A percentile compares a stretch with the other conserved stretches of the same genome.
phyloP scores from a whole-genome alignment of 1,140 invertebrate genomes.

The Trypoxylus dichotomus region DNA sequence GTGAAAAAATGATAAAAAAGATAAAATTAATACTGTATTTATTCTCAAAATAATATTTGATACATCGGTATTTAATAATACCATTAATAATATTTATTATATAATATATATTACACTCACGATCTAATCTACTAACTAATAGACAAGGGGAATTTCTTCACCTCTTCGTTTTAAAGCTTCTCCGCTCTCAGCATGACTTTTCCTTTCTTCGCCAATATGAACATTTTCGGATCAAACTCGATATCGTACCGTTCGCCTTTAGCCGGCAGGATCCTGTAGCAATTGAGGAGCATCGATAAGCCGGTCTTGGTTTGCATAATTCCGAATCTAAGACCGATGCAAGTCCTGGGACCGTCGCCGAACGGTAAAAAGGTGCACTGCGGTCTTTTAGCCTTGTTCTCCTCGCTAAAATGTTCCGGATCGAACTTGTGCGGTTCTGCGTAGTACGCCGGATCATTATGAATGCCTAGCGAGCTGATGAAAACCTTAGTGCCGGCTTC shows the following conservation, averaged over 20 bases:
- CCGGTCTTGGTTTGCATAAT: slow-evolving; percentile 46
- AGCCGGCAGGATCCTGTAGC: slow-evolving; percentile 27
- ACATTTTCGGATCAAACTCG: not conserved
- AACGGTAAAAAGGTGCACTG: slow-evolving; percentile 59
- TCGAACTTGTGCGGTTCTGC: slow-evolving; percentile 66
- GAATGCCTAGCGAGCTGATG: slow-evolving; percentile 54
- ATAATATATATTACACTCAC: too few relatives aligned
- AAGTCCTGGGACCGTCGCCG: slow-evolving; percentile 61
- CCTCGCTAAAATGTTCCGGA: slow-evolving; percentile 64
- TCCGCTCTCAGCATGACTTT: not conserved
- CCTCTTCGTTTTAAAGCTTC: not conserved
- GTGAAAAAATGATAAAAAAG: too few relatives aligned
- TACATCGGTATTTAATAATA: too few relatives aligned
- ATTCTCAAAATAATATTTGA: too few relatives aligned
- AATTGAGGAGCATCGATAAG: slow-evolving; percentile 37
- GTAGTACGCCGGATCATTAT: slow-evolving; percentile 60
- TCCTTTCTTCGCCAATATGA: not conserved
- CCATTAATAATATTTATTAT: too few relatives aligned
- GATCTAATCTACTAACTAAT: too few relatives aligned
- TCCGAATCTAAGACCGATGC: slow-evolving; percentile 55
- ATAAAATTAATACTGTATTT: too few relatives aligned
- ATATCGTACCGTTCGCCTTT: not conserved
- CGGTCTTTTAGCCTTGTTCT: slow-evolving; percentile 49
- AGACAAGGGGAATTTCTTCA: too few relatives aligned
- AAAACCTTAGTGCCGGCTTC: slow-evolving; percentile 55